Base-by-base conservation (phyloP, 1,140 invertebrate species). In the Drosophila virilis region DNA sequence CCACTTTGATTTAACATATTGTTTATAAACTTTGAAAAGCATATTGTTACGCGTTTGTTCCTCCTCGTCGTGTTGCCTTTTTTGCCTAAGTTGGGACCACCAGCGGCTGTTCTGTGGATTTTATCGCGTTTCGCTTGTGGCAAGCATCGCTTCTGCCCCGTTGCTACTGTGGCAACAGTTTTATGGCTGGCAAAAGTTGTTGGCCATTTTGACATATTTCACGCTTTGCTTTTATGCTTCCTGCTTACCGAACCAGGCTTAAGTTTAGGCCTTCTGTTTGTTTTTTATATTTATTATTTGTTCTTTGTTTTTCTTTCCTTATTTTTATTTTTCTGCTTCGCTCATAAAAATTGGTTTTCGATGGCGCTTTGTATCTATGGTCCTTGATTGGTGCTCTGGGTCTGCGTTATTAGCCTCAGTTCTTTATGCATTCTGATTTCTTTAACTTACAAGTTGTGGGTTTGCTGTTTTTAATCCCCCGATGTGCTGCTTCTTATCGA, bases 201-300 rank as follows among this genome's bases (percentile, higher is more conserved):
- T 72, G 72, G 50, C 54, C 65, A 64, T 78, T 78, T 78, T 67
- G 57, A 61, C 61, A 79, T 73, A 77, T 79, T 74, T 77, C 45
- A 71, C 58, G 67, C 38, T 74, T 68, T 50, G 54, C 66, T 62
- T 70, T 84, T 75, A 72, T 79, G 55, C n/a, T 62, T 69, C 58
- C 51, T 54, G 60, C 37, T 61, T 28, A 35, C 37, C 48, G 6
- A 28, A 10, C n/a, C 43, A n/a, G 37, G 46, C 50, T 40, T 38
- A 33, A 66, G 38, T 54, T 73, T 40, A 50, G 51, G 50, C 50
- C 22, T 64, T 1, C 3, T 61, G 50, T 50, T 69, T 35, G 4
- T 46, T 52, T 9, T 35, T 55, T 43, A 28, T 15, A 15, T 32
- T 3, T 55, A 9, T 35, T 5, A 5, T 28, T 28, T 46, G 6